phyloP scores from a whole-genome alignment of 35 echinoderm and acorn worm genomes.

The Heliocidaris tuberculata region DNA sequence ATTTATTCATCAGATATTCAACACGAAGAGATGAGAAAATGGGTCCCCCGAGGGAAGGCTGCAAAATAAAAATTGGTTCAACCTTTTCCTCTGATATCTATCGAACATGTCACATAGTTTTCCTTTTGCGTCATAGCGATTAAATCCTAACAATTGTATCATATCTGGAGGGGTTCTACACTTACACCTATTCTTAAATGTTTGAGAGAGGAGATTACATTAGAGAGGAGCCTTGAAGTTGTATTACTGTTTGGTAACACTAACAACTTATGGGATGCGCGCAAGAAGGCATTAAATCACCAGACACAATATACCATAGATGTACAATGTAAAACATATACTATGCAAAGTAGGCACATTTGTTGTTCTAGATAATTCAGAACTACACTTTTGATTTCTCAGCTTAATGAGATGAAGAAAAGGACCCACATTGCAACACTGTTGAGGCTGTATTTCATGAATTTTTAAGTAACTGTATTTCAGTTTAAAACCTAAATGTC shows the following conservation, averaged over 20 bases:
- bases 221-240: background rate
- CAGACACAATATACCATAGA: background rate
- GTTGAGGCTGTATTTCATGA: background rate
- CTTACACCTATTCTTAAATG: background rate
- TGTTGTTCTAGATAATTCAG: background rate
- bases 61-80: background rate
- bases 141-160: background rate
- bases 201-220: background rate
- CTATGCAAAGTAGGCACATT: background rate
- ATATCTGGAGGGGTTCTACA: background rate
- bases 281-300: background rate
- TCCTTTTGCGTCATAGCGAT: slow-evolving; percentile 15
- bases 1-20: slow-evolving; percentile 13
- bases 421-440: background rate
- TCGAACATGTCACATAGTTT: background rate
- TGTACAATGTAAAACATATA: background rate
- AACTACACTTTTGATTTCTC: background rate
- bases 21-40: background rate
- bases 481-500: background rate
- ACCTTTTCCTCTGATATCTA: background rate
- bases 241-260: background rate
- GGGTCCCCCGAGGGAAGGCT: background rate
- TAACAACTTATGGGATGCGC: background rate
- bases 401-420: background rate
- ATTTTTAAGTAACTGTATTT: no score